Conservation (phyloP, 2,888 invertebrate species). For the Hydrotaea diabolus region DNA sequence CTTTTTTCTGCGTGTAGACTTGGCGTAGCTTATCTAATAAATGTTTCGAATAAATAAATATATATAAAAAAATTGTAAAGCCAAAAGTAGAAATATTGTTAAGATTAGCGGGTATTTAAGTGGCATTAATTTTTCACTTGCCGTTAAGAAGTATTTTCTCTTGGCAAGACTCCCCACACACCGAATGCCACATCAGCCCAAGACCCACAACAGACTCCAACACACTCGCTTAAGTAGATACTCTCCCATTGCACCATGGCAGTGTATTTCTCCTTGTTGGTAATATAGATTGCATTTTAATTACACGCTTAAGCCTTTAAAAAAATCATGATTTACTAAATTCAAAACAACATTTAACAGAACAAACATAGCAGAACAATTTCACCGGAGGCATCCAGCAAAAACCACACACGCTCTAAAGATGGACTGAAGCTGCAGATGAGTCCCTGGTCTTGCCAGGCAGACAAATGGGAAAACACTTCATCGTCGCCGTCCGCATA, state of each 20-base stretch:
- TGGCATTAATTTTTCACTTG: no score
- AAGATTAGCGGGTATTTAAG: no score
- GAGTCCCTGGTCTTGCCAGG: neutral
- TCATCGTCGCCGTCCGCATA: conserved; percentile 30
- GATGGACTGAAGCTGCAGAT: neutral
- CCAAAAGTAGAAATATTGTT: no score
- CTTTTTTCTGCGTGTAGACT: no score
- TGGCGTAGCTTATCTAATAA: no score
- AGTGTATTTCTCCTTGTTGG: neutral
- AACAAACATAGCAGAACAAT: conserved; percentile 66
- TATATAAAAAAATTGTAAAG: no score
- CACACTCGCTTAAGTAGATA: no score
- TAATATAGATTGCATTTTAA: conserved; percentile 78
- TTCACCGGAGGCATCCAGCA: conserved; percentile 45
- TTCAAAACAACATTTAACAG: conserved; percentile 71
- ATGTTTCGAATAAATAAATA: no score
- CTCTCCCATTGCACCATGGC: neutral
- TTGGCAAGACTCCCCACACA: no score
- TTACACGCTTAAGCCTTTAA: conserved; percentile 72
- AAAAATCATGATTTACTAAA: conserved; percentile 71
- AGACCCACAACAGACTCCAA: no score
- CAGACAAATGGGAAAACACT: neutral
- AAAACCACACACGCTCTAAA: neutral
- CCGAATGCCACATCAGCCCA: no score
- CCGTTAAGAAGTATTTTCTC: no score